Conservation (phyloP, 2,113 vertebrate genomes). For the Ctenodactylus gundi region DNA sequence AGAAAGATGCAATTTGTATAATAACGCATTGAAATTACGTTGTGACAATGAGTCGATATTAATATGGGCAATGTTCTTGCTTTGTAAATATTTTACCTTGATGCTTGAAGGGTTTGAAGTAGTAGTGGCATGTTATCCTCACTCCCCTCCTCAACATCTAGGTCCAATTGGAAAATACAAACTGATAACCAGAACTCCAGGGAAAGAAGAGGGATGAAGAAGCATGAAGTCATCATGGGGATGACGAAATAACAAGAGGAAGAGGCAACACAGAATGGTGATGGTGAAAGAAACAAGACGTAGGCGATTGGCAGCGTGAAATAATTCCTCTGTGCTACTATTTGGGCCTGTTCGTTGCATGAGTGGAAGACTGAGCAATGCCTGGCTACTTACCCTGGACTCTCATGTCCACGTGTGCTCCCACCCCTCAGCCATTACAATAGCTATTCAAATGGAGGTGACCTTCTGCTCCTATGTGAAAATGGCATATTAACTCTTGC, state of each 20-base stretch:
- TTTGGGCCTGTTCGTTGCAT: background rate
- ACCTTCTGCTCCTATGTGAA: background rate
- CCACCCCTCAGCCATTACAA: background rate
- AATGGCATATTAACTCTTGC: background rate
- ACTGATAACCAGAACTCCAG: background rate
- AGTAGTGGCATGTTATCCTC: background rate
- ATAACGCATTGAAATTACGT: background rate
- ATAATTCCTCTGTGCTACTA: background rate
- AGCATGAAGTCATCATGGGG: background rate
- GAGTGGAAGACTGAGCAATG: background rate
- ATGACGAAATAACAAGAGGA: background rate
- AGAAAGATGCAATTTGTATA: background rate
- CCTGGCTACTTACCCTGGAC: background rate
- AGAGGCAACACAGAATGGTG: background rate
- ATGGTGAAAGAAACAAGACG: background rate
- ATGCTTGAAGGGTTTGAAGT: background rate
- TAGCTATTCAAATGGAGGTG: background rate
- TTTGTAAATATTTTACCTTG: background rate
- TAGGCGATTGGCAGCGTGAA: background rate
- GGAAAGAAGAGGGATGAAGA: background rate
- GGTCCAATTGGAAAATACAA: background rate
- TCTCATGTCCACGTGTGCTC: background rate
- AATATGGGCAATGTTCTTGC: background rate
- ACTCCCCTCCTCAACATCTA: background rate
- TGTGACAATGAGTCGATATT: background rate